Evolutionary conservation across 2,888 invertebrate genomes (phyloP).

Genomic region (Drosophila heteroneura): DNA sequence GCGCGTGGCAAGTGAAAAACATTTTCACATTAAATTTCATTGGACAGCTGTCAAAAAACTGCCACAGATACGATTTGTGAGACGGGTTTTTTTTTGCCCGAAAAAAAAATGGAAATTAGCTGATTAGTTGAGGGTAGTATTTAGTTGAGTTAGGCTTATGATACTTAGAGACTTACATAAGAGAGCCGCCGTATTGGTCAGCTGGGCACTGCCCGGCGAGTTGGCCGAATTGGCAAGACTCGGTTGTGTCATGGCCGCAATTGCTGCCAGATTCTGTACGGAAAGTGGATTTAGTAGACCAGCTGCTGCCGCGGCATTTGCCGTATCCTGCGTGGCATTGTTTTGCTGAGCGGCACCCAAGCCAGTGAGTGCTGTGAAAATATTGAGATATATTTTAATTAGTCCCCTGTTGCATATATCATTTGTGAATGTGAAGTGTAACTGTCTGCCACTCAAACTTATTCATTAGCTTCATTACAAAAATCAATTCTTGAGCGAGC

Average conservation of each 20-base stretch:
- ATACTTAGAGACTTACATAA: conserved; percentile 81
- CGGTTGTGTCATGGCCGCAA: conserved; percentile 88
- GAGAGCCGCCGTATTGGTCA: conserved; percentile 85
- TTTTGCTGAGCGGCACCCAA: conserved; percentile 84
- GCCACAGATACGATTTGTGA: conserved; percentile 24
- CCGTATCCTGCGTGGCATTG: conserved; percentile 72
- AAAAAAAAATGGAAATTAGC: conserved; percentile 24
- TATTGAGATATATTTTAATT: not conserved
- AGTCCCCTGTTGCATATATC: not conserved
- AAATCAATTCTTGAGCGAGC: too few relatives aligned
- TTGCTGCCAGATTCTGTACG: conserved; percentile 95
- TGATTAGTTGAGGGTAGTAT: conserved; percentile 18
- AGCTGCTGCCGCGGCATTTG: conserved; percentile 82
- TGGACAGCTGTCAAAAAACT: conserved; percentile 44
- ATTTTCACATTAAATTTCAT: conserved; percentile 7
- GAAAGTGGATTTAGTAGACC: conserved; percentile 91
- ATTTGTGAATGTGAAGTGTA: not conserved
- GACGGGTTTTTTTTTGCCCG: not conserved
- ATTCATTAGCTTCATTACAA: too few relatives aligned
- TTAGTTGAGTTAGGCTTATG: not conserved
- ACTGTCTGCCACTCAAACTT: not conserved
- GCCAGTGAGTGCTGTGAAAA: conserved; percentile 69
- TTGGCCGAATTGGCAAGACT: conserved; percentile 84
- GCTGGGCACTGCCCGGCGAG: conserved; percentile 84
- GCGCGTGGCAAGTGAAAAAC: not conserved